Base-by-base conservation (phyloP, 2,888 invertebrate genomes). In the Mechanitis mazaeus region DNA sequence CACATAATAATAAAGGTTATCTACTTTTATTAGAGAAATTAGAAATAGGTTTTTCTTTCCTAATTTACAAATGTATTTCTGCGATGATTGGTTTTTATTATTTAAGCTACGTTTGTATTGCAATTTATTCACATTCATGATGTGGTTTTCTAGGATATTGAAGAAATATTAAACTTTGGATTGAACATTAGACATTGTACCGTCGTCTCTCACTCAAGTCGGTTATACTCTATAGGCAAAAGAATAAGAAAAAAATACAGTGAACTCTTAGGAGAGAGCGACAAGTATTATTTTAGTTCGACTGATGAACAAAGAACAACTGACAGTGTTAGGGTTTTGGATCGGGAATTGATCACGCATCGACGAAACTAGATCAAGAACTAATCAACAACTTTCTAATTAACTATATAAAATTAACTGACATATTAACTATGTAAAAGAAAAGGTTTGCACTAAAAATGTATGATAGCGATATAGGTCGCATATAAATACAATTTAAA, bases 131-230 rank as follows among this genome's bases (percentile, higher is more conserved):
- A 28, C 11, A 35, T 45, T 20, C 42, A 20, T 11, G 28, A 33
- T 20, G 11, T 47, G 35, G 35, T 7, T 54, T 67, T 62, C 0
- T 85, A 92, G 75, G 96, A 96, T 76, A 84, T 94, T 46, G 91
- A 93, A 55, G 87, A 92, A 64, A 83, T 96, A 53, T 91, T 89
- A 72, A 87, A 88, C 65, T 95, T 94, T 94, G 92, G 92, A 94
- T 71, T 79, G 86, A 0, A 93, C 93, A 53, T 83, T 95, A 20
- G 86, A 90, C 20, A 82, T 85, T 1, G 85, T 91, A 28, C 90
- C 91, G 12, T 87, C 92, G n/a, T 85, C 81, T 61, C 84, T 95
- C 67, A 93, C 94, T 0, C 85, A 86, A 0, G 71, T 70, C 1
- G 93, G 93, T 0, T 92, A 55, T 92, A 88, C 69, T 88, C 92